These are phyloP conservation scores for Aphelenchoides besseyi DNA, from an alignment of 1,140 invertebrate species.

Conservation along the genomic window DNA sequence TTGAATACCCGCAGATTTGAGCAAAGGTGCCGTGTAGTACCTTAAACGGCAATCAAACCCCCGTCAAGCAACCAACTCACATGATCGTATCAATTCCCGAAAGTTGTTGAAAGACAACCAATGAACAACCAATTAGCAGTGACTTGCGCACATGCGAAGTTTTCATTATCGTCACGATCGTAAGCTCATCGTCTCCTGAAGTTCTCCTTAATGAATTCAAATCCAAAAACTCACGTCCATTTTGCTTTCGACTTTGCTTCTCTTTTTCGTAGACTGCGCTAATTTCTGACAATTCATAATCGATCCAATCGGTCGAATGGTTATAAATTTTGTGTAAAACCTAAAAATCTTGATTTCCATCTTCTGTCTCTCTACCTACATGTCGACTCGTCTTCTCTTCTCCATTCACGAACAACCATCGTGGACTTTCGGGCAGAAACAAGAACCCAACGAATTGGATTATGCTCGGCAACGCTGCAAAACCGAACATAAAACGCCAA, in stretches of 20 bases:
- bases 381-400: constrained; percentile 63
- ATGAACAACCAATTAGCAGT: constrained; percentile 67
- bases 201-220: not conserved
- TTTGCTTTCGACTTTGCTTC: constrained; percentile 26
- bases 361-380: constrained; percentile 39
- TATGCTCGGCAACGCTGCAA: constrained; percentile 68
- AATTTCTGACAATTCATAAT: constrained; percentile 55
- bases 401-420: constrained; percentile 67
- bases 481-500: constrained; percentile 70
- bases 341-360: constrained; percentile 8
- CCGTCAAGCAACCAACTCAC: constrained; percentile 59
- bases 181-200: constrained; percentile 34
- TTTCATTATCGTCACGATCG: constrained; percentile 64
- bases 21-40: constrained; percentile 64
- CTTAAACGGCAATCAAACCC: constrained; percentile 50
- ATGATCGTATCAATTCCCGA: constrained; percentile 71
- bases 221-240: not conserved
- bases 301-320: constrained; percentile 51
- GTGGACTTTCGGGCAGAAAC: constrained; percentile 70
- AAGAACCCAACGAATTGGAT: constrained; percentile 69
- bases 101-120: constrained; percentile 69
- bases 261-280: constrained; percentile 37
- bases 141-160: constrained; percentile 66
- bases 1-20: constrained; percentile 69
- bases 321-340: constrained; percentile 58